phyloP scores from a whole-genome alignment of 92 coral and sea anemone species.

The Bergia sp. region DNA sequence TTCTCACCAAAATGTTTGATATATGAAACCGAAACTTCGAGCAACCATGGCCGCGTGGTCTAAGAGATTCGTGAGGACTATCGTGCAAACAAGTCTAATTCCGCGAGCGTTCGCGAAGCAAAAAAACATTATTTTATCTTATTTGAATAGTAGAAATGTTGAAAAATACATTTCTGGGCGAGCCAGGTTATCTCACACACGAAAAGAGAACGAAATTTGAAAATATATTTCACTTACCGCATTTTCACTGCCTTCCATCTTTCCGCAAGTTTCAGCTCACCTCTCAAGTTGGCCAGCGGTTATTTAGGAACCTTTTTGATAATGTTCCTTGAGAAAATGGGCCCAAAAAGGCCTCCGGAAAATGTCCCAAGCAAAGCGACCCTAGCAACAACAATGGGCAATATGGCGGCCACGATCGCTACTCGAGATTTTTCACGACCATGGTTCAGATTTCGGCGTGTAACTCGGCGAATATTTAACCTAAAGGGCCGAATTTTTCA shows the following conservation, averaged over 20 bases:
- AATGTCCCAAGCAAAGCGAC: conserved; percentile 12
- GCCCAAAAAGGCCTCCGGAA: not conserved
- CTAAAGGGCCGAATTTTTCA: not conserved
- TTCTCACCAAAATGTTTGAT: too few species aligned
- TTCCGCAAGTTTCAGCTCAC: not conserved
- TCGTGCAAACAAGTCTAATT: not conserved
- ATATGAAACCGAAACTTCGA: conserved; percentile 14
- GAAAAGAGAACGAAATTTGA: conserved; percentile 4
- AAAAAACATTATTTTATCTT: not conserved
- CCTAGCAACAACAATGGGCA: not conserved
- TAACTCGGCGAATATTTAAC: conserved; percentile 1
- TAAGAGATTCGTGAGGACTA: not conserved
- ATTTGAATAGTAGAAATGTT: conserved; percentile 10
- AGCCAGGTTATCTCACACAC: not conserved
- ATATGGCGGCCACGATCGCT: conserved; percentile 9
- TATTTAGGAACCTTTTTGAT: conserved; percentile 24
- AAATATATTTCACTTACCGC: conserved; percentile 28
- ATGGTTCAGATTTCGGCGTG: not conserved
- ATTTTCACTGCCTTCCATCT: conserved; percentile 14
- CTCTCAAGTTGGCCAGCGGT: conserved; percentile 23
- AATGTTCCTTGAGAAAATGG: conserved; percentile 28
- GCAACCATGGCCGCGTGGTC: conserved; percentile 15
- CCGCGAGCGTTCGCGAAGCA: conserved; percentile 7
- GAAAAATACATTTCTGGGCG: conserved; percentile 8
- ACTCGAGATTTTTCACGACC: not conserved